These are phyloP conservation scores for cattle (Bos taurus) DNA, from an alignment of 2,113 vertebrate genomes.

Conservation along the genomic window DNA sequence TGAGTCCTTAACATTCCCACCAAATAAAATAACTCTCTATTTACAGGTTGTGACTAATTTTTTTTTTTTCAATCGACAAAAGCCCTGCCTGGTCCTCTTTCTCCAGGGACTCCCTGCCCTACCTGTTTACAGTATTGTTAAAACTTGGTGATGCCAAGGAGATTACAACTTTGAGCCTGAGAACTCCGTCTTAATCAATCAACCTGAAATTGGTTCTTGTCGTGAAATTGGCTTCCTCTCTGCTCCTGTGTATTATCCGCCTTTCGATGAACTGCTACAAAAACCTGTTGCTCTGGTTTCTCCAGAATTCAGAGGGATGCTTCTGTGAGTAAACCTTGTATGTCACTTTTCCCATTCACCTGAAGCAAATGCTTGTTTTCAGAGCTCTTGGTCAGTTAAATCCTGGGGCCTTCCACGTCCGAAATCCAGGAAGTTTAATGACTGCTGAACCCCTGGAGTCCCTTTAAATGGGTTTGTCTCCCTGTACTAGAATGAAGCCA, in stretches of 20 bases:
- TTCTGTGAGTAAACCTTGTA: slow-evolving; percentile 43
- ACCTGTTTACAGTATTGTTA: background rate
- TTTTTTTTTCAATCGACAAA: background rate
- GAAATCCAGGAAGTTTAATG: background rate
- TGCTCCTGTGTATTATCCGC: background rate
- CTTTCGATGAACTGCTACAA: background rate
- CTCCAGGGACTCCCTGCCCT: background rate
- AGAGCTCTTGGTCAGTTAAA: background rate
- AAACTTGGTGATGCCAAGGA: background rate
- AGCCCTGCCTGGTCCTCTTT: background rate
- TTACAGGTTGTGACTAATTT: background rate
- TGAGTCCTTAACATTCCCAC: background rate
- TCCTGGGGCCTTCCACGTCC: background rate
- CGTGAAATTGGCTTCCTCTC: slow-evolving; percentile 25
- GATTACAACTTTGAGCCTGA: background rate
- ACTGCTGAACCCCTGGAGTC: background rate
- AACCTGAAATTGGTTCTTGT: background rate
- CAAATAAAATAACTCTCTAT: background rate
- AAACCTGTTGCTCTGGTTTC: slow-evolving; percentile 72
- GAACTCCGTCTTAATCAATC: background rate
- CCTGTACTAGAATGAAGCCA: background rate
- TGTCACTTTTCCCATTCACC: slow-evolving; percentile 43
- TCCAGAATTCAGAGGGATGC: background rate
- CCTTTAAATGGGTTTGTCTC: background rate
- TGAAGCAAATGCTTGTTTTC: slow-evolving; percentile 25